Evolutionary conservation across 2,888 invertebrate species (phyloP).

Genomic region (Caradrina clavipalpis): DNA sequence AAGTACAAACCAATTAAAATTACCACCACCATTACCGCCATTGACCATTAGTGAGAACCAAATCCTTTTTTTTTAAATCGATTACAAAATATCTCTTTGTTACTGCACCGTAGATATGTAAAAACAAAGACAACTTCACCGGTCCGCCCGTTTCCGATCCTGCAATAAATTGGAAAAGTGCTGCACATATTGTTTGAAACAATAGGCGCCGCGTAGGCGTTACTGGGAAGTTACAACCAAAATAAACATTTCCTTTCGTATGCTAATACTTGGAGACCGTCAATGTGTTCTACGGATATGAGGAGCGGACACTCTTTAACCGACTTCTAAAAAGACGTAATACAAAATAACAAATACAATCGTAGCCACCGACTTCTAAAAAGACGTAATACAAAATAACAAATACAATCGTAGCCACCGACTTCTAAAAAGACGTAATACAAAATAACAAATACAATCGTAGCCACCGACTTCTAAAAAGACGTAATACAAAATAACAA

Average conservation of each 20-base stretch:
- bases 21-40: too few relatives aligned
- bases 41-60: neutral
- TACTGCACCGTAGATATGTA: neutral
- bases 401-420: too few relatives aligned
- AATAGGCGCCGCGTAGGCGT: constrained; percentile 7
- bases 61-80: neutral
- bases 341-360: too few relatives aligned
- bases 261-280: constrained; percentile 30
- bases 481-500: too few relatives aligned
- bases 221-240: constrained; percentile 26
- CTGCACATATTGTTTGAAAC: constrained; percentile 26
- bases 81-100: neutral
- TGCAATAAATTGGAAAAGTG: constrained; percentile 39
- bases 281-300: constrained; percentile 2
- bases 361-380: too few relatives aligned
- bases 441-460: too few relatives aligned
- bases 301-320: neutral
- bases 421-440: too few relatives aligned
- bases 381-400: too few relatives aligned
- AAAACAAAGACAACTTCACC: neutral
- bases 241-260: constrained; percentile 39
- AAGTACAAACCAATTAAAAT: too few relatives aligned
- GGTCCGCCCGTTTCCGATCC: constrained; percentile 5
- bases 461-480: too few relatives aligned
- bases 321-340: too few relatives aligned